Base-by-base conservation (phyloP, 2,113 vertebrate genomes). In the Eonycteris spelaea region DNA sequence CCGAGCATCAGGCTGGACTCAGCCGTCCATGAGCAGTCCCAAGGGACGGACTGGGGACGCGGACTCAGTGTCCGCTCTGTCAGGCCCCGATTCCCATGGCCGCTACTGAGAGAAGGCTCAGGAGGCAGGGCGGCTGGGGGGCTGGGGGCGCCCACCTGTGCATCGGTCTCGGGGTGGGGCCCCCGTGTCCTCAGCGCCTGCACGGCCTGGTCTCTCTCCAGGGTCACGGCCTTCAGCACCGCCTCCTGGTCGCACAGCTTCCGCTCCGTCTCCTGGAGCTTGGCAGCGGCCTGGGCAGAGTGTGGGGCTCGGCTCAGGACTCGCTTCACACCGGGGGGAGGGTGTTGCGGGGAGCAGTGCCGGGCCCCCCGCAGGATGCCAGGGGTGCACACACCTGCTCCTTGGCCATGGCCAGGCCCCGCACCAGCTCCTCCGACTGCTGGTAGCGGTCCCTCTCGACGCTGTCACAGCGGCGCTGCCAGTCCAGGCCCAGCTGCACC, bases 401-500 rank as follows among this genome's bases (percentile, higher is more conserved):
- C 96, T 98, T 98, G 63, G 98, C 97, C 63, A 97, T 84, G 6
- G 96, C 98, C 75, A 99, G 93, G 22, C 97, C 98, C 91, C 98
- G 98, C 79, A 98, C 98, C 43, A 99, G 96, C 90, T 98, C 98
- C 96, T 99, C 99, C 3, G 98, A 98, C 84, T 95, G 98, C 43
- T 98, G 98, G 98, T 98, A 98, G 22, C 95, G 96, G 24, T 98
- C 95, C 28, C 96, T 97, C 97, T 99, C 98, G 0, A 97, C 40
- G 8, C 98, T 93, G 40, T 99, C 99, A 73, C 97, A 99, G 70
- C 98, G 98, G 13, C 87, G 98, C 97, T 99, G 99, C 99, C 99
- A 99, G 96, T 99, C 99, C 80, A 99, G 90, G 95, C 98, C 98
- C 75, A 98, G 63, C 97, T 99, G 99, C 15, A 98, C 98, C 93